Conservation (phyloP, 92 coral and sea anemone species). For the Zoanthus sansibaricus region DNA sequence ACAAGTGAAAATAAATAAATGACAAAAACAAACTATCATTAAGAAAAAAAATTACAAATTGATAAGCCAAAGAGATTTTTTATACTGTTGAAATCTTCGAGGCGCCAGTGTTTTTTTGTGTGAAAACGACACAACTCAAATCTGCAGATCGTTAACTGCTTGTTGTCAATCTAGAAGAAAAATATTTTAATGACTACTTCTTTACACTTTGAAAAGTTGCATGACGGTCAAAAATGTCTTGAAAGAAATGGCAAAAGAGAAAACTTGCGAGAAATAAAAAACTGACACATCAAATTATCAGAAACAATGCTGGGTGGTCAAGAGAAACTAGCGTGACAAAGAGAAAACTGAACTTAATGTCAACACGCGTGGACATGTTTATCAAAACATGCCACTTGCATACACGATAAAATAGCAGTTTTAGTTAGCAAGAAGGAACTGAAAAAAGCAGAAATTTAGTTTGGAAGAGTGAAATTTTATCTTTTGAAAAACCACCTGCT, state of each 20-base stretch:
- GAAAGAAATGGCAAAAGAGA: neutral
- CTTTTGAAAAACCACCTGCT: conserved; percentile 34
- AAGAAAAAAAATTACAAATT: neutral
- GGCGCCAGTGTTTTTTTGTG: conserved; percentile 54
- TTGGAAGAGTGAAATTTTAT: neutral
- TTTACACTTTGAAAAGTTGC: neutral
- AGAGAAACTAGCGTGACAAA: conserved; percentile 41
- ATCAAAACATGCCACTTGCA: conserved; percentile 46
- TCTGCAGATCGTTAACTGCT: neutral
- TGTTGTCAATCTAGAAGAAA: neutral
- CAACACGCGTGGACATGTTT: conserved; percentile 30
- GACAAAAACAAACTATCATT: no score
- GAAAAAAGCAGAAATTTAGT: conserved; percentile 16
- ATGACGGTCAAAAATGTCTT: neutral
- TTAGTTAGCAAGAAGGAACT: conserved; percentile 24
- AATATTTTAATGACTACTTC: neutral
- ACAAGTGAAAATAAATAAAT: conserved; percentile 23
- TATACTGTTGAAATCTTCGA: neutral
- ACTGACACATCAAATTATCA: neutral
- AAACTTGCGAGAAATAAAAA: neutral
- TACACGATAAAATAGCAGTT: conserved; percentile 26
- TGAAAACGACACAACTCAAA: conserved; percentile 9
- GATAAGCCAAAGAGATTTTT: neutral
- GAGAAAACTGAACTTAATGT: conserved; percentile 6
- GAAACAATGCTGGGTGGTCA: conserved; percentile 29